Evolutionary conservation across 2,113 vertebrate genomes (phyloP).

Genomic region (Oophaga pumilio): DNA sequence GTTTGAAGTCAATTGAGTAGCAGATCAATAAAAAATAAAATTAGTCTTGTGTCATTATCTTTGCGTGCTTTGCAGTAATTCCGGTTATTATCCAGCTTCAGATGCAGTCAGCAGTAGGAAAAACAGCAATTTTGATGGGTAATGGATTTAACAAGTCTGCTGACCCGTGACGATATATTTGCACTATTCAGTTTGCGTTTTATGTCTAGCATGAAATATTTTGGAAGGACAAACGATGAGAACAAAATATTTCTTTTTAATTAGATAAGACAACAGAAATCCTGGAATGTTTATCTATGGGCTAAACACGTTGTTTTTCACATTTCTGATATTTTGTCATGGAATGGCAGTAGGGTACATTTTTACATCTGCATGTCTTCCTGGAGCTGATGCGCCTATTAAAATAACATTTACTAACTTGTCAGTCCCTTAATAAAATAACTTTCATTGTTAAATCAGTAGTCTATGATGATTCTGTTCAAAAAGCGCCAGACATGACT

Average conservation of each 20-base stretch:
- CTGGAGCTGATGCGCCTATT: no score
- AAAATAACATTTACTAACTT: no score
- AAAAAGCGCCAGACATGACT: background rate
- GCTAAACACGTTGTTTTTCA: background rate
- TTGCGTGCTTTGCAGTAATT: constrained; percentile 44
- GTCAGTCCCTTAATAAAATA: background rate
- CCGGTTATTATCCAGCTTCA: constrained; percentile 27
- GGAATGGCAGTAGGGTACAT: background rate
- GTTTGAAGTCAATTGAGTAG: constrained; percentile 29
- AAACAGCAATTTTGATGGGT: constrained; percentile 4
- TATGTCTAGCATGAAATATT: background rate
- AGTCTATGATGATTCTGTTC: background rate
- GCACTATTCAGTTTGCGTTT: background rate
- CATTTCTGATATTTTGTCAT: no score
- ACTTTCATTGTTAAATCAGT: background rate
- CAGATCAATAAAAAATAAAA: constrained; percentile 51
- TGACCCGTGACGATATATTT: background rate
- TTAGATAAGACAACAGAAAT: background rate
- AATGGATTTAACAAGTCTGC: constrained; percentile 24
- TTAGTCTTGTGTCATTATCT: constrained; percentile 43
- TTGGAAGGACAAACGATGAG: background rate
- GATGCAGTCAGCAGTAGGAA: constrained; percentile 41
- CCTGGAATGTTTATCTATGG: background rate
- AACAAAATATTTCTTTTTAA: background rate
- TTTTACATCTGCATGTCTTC: no score